phyloP scores from a whole-genome alignment of 2,113 vertebrate genomes.

The Sapayoa aenigma region DNA sequence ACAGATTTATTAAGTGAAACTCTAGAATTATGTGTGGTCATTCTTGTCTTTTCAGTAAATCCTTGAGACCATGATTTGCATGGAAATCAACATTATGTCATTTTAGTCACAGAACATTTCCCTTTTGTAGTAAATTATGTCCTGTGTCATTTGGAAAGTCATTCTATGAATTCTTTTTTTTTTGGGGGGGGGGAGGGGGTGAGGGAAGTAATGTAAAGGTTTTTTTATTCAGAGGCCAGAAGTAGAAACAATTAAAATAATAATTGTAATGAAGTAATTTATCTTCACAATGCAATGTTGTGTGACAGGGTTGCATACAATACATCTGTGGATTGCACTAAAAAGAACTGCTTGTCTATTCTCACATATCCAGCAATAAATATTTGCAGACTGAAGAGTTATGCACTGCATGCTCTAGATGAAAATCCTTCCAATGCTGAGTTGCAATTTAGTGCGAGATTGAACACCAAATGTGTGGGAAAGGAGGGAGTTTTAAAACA shows the following conservation, averaged over 20 bases:
- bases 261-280: neutral
- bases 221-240: neutral
- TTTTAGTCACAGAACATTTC: slow-evolving; percentile 51
- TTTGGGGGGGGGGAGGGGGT: rapidly evolving
- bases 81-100: slow-evolving; percentile 23
- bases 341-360: neutral
- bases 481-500: neutral
- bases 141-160: neutral
- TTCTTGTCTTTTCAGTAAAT: slow-evolving; percentile 32
- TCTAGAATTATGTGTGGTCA: neutral
- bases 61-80: slow-evolving; percentile 7
- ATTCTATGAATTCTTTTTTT: neutral
- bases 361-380: neutral
- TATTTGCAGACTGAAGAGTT: neutral
- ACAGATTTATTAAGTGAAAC: slow-evolving; percentile 12
- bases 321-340: neutral
- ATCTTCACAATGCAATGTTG: neutral
- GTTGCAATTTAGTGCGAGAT: neutral
- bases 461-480: neutral
- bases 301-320: neutral
- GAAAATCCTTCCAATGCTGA: neutral
- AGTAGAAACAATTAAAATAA: neutral
- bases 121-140: slow-evolving; percentile 20
- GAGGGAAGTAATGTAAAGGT: neutral
- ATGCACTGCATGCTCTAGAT: rapidly evolving